These are phyloP conservation scores for Mercenaria mercenaria DNA, from an alignment of 1,140 invertebrate genomes.

Conservation along the genomic window DNA sequence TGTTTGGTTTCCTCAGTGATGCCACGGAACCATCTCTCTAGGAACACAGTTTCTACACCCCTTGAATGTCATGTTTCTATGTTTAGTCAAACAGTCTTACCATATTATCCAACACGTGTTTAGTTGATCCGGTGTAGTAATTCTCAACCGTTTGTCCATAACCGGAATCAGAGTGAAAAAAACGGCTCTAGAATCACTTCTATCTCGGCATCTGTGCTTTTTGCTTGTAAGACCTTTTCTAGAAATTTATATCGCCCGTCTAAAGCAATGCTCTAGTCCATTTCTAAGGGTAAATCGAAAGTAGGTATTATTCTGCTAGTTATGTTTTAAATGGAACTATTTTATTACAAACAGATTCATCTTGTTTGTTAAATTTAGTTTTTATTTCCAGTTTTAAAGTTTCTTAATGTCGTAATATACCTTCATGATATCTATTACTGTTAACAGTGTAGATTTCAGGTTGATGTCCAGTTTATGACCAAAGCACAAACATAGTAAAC, in stretches of 20 bases:
- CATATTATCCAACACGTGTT: slow-evolving; percentile 66
- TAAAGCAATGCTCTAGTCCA: slow-evolving; percentile 30
- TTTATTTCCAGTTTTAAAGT: background rate
- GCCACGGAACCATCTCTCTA: slow-evolving; percentile 89
- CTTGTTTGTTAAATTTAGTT: background rate
- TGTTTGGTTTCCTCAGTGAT: slow-evolving; percentile 34
- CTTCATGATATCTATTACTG: too few relatives aligned
- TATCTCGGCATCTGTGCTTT: slow-evolving; percentile 83
- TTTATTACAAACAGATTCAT: background rate
- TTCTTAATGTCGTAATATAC: background rate
- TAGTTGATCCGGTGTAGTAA: slow-evolving; percentile 90
- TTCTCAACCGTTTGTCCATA: slow-evolving; percentile 98
- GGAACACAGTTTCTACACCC: slow-evolving; percentile 72
- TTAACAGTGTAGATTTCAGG: too few relatives aligned
- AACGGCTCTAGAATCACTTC: slow-evolving; percentile 98
- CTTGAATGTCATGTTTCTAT: slow-evolving; percentile 69
- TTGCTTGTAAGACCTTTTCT: background rate
- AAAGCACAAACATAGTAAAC: background rate
- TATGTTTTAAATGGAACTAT: slow-evolving; percentile 3
- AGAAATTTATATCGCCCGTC: slow-evolving; percentile 26
- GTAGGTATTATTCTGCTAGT: slow-evolving; percentile 8
- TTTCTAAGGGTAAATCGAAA: slow-evolving; percentile 33
- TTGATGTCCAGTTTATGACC: background rate
- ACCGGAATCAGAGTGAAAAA: slow-evolving; percentile 98
- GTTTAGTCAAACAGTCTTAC: slow-evolving; percentile 37